Evolutionary conservation across 2,888 invertebrate species (phyloP), one percentile per base, ranked within the genome.

Genomic region (Nemoura dubitans): DNA sequence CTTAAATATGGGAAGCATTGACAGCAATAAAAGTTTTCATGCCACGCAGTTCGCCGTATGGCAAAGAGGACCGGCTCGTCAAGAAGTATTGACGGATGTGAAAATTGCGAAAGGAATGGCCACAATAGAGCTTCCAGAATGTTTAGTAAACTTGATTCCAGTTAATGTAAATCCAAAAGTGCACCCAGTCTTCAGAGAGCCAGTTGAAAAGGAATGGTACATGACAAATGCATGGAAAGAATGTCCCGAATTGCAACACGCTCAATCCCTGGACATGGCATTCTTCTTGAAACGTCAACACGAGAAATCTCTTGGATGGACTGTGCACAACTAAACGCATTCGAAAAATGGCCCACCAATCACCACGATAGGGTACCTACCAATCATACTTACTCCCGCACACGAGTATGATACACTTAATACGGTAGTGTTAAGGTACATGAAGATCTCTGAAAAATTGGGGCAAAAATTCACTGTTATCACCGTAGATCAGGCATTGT

Each of bases 331-430:
- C 80, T 25, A 80, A 80, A 80, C 27, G 28, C 80, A 80, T 27
- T 80, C 80, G 27, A 80, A 26, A 26, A 80, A 80, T 27, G 80
- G 26, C 80, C 27, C 80, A 25, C 27, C 80, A 80, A 80, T 80
- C 28, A 80, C 80, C 80, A 80, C 80, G 28, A 80, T 80, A 80
- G 85, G 85, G 25, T 85, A 85, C 26, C 76, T 85, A 25, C 76
- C 85, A 85, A 85, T 85, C 76, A 85, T 85, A 77, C 77, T 78
- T 29, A 27, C 86, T 25, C 86, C 86, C 30, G 78, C 78, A 86
- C 76, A 85, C 14, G n/a, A n/a, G n/a, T n/a, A n/a, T n/a, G n/a
- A n/a, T n/a, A n/a, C n/a, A n/a, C n/a, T n/a, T n/a, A n/a, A n/a
- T n/a, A n/a, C n/a, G n/a, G n/a, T n/a, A n/a, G n/a, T n/a, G n/a